Evolutionary conservation across 2,113 vertebrate genomes (phyloP), one percentile per base, ranked within the genome.

Genomic region (Poeciliopsis prolifica): DNA sequence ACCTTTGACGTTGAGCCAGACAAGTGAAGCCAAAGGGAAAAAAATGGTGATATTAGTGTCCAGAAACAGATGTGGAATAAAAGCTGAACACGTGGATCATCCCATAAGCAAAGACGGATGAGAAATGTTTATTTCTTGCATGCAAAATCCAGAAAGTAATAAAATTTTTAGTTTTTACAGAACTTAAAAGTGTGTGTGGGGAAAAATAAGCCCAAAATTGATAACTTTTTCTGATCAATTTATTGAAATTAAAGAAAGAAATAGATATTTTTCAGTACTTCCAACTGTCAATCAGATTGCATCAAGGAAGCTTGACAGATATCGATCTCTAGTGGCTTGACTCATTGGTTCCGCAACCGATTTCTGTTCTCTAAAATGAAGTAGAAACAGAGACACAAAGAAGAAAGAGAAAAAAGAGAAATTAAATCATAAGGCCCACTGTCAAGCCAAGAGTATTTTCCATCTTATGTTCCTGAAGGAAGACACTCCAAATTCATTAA

Each of bases 401-500:
- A 24, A 51, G 40, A 42, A 1, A 19, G 17, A 30, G 44, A 64
- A 10, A n/a, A 65, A 65, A 24, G 8, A 40, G 3, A 42, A 28
- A 10, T 31, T 17, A 42, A 28, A 22, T 31, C 24, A 14, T 24
- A 33, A 73, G 29, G 44, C 22, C 14, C 30, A 29, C 15, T 19
- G 33, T 9, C 1, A 29, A 54, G 3, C 12, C 68, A 51, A 73
- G 31, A 12, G 4, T 24, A 6, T 65, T 40, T 72, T 51, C 9
- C 24, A 30, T 72, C 65, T 72, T 44, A 24, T 65, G 58, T 44
- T 79, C 4, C 78, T 22, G 13, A 22, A 82, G 30, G 74, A 51
- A 13, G 26, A 60, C 81, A 44, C 31, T 74, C 29, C 35, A 83
- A 63, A 76, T 80, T 80, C 61, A 65, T 75, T 91, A 89, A 90